Conservation (phyloP, 2,888 invertebrate species). For the Calameuta pallipes region DNA sequence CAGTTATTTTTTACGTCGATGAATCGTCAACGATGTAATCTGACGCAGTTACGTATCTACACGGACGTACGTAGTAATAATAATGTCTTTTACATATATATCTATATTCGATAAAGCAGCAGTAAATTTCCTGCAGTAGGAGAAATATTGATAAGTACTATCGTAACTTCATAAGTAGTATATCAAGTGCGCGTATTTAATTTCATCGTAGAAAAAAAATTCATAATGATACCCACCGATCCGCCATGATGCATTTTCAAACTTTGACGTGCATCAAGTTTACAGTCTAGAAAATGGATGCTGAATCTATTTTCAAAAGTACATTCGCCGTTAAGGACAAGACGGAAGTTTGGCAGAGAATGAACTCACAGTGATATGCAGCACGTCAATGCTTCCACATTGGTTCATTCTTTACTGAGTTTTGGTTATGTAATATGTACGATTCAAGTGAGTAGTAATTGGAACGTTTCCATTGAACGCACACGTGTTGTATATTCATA, state of each 20-base stretch:
- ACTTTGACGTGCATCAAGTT: neutral
- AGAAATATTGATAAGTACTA: neutral
- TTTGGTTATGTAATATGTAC: neutral
- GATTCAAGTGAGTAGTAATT: neutral
- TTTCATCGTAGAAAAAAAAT: neutral
- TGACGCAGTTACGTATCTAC: neutral
- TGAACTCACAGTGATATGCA: neutral
- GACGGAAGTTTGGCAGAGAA: neutral
- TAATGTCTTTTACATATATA: neutral
- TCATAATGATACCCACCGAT: neutral
- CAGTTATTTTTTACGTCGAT: neutral
- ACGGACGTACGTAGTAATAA: neutral
- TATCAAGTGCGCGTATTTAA: neutral
- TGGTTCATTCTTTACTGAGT: neutral
- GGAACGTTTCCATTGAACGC: neutral
- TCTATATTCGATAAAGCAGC: neutral
- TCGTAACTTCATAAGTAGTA: neutral
- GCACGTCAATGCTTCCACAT: neutral
- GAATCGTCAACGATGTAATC: neutral
- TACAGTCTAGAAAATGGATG: neutral
- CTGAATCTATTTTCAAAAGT: neutral
- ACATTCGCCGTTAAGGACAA: neutral
- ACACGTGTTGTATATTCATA: neutral
- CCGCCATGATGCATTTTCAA: neutral
- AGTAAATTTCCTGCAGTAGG: neutral